Percentiles rank a stretch among this genome's conserved stretches.
Evolutionary conservation across 2,113 vertebrate genomes (phyloP).

Genomic region (Sphaerodactylus townsendi): DNA sequence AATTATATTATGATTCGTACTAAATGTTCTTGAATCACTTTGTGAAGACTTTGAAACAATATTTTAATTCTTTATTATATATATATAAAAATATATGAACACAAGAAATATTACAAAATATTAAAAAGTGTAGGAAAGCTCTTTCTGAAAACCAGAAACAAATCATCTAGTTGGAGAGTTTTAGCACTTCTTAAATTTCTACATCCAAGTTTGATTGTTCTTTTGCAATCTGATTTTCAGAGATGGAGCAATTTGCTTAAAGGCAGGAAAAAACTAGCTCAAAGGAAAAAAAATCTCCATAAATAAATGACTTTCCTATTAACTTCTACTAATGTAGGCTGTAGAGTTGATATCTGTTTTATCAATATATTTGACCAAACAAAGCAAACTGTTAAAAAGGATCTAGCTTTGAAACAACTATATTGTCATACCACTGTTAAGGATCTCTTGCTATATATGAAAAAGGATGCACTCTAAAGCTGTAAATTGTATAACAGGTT

Average conservation of each 20-base stretch:
- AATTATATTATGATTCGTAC: background rate
- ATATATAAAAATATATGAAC: no score
- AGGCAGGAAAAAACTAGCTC: background rate
- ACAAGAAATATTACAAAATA: no score
- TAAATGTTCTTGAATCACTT: slow-evolving; percentile 8
- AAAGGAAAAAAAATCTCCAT: background rate
- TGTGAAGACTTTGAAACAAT: background rate
- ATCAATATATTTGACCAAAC: background rate
- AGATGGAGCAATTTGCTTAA: background rate
- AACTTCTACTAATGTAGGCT: background rate
- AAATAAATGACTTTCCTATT: background rate
- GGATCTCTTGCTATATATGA: slow-evolving; percentile 10
- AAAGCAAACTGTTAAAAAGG: slow-evolving; percentile 2
- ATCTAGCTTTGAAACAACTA: slow-evolving; percentile 2
- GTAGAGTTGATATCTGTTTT: background rate
- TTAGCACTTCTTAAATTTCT: slow-evolving; percentile 28
- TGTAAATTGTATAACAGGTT: background rate
- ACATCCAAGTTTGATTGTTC: background rate
- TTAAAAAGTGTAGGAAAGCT: no score
- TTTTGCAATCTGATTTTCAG: slow-evolving; percentile 24
- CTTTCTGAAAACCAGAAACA: background rate
- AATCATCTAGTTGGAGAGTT: background rate
- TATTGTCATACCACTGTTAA: slow-evolving; percentile 18
- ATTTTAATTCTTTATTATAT: no score
- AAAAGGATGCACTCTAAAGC: background rate